phyloP scores from a whole-genome alignment of 2,797 vertebrate genomes.

The Poliocrania exsul region DNA sequence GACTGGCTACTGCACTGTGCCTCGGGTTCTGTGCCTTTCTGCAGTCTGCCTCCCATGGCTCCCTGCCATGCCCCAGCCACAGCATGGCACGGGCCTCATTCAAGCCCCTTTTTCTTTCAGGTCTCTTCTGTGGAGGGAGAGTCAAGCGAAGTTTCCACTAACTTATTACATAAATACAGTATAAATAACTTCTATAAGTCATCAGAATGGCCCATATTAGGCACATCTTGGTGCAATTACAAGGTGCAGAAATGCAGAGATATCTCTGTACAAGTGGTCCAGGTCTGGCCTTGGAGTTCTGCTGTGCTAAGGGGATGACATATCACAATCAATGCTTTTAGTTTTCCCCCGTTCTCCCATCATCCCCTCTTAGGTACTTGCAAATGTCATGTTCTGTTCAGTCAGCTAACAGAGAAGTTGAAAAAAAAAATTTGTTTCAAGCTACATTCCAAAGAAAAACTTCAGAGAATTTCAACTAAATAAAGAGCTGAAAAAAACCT shows the following conservation, averaged over 20 bases:
- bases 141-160: background rate
- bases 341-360: background rate
- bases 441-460: background rate
- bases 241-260: background rate
- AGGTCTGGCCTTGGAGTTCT: background rate
- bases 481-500: background rate
- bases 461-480: background rate
- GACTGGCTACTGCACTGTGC: background rate
- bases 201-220: background rate
- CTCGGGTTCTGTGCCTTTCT: background rate
- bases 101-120: background rate
- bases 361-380: background rate
- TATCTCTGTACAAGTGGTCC: background rate
- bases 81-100: background rate
- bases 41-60: background rate
- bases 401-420: background rate
- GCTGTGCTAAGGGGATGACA: background rate
- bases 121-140: background rate
- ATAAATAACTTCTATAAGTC: background rate
- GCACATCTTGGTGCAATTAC: background rate
- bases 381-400: background rate
- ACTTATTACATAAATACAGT: background rate
- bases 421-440: background rate
- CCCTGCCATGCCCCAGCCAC: background rate
- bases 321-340: background rate